Conservation (phyloP, 2,113 vertebrate genomes). For the Mola mola region DNA sequence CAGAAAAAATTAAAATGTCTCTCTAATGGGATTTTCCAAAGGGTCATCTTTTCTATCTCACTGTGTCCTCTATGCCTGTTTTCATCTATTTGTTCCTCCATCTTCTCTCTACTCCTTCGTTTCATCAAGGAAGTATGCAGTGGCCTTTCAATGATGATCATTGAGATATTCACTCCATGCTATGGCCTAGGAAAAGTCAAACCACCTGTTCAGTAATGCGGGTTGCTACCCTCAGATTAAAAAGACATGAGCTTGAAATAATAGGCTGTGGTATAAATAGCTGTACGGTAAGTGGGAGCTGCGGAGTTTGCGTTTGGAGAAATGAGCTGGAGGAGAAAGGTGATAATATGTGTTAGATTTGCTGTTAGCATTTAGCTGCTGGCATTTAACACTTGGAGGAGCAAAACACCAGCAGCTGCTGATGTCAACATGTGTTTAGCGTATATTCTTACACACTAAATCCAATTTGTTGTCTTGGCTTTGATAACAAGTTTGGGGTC, state of each 20-base stretch:
- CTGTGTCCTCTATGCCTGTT: neutral
- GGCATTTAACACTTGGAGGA: neutral
- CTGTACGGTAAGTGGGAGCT: constrained; percentile 30
- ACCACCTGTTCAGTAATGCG: constrained; percentile 47
- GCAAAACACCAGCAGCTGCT: constrained; percentile 22
- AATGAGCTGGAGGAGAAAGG: constrained; percentile 1
- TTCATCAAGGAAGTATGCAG: neutral
- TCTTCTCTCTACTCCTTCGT: constrained; percentile 1
- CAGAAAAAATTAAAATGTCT: neutral
- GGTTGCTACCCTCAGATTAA: constrained; percentile 60
- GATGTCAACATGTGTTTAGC: too few species aligned
- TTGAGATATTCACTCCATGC: constrained; percentile 3
- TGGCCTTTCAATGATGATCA: neutral
- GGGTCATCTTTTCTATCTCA: neutral
- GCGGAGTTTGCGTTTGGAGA: constrained; percentile 29
- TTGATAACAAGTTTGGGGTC: constrained; percentile 13
- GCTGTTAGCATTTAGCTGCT: constrained; percentile 21
- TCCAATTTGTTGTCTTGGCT: too few species aligned
- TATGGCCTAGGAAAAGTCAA: too few species aligned
- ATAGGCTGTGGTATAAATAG: constrained; percentile 65
- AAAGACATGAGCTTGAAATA: constrained; percentile 67
- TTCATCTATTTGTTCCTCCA: neutral
- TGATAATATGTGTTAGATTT: constrained; percentile 1
- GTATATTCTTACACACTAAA: too few species aligned
- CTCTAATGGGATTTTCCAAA: constrained; percentile 17